Base-by-base conservation (phyloP, 1,140 invertebrate genomes). In the Chrysopa pallens region DNA sequence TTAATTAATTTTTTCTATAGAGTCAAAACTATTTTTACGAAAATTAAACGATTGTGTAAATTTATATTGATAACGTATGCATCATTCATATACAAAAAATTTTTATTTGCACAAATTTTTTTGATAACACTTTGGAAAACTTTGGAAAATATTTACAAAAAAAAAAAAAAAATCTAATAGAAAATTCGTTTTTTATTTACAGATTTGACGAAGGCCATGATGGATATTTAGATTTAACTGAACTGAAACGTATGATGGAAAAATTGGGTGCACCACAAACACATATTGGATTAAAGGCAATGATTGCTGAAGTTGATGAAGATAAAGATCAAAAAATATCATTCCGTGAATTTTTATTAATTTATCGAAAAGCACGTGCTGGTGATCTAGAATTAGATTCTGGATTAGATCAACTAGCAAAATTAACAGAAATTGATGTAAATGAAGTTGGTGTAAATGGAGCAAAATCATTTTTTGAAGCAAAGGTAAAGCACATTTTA, bases 191-290 rank as follows among this genome's bases (percentile, higher is more conserved):
- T 31, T 7, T 53, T 42, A 38, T 48, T 74, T 73, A 4, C 66
- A 95, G 90, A 61, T 95, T 88, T 62, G 90, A 96, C 58, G 76
- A 77, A 40, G 83, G 84, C 28, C 73, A 72, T 40, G 90, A 94
- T 60, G 86, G 87, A 31, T 93, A 72, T 54, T 70, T 96, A 42
- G 86, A 90, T 62, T 61, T 95, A 36, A 72, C 72, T 36, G 90
- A 96, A 59, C 60, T 96, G 36, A 96, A 96, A 60, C 63, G 78
- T 8, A 94, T 95, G 89, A 96, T 95, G 91, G 91, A 96, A 60
- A 83, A 86, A 38, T 63, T 96, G n/a, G 87, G 84, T 13, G 88
- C 84, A 8, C 89, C 90, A 9, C 91, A 95, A 62, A 96, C 91
- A 7, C 91, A 96, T 64, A 64, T 96, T 4, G 84, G 83, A 0